These are phyloP conservation scores for Seriola quinqueradiata DNA, from an alignment of 2,113 vertebrate species.

Conservation along the genomic window DNA sequence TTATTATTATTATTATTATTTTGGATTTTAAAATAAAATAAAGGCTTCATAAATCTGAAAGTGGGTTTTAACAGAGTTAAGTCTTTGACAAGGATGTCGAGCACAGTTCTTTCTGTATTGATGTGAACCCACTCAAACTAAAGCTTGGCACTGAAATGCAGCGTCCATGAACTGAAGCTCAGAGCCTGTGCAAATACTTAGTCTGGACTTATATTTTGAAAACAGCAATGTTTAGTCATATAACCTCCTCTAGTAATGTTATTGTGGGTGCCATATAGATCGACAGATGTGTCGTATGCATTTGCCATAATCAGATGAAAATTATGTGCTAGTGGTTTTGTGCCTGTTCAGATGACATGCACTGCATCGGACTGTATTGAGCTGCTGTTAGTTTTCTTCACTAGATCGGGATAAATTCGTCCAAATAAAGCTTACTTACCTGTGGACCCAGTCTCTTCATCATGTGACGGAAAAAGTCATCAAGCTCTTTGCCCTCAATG, in stretches of 20 bases:
- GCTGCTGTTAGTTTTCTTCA: neutral
- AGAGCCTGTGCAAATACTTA: neutral
- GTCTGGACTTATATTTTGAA: neutral
- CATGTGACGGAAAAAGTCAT: slow-evolving; percentile 92
- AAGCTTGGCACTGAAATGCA: no score
- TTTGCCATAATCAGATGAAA: neutral
- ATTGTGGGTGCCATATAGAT: neutral
- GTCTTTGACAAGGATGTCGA: neutral
- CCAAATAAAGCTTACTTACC: slow-evolving; percentile 81
- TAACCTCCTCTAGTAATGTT: neutral
- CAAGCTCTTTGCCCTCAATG: slow-evolving; percentile 94
- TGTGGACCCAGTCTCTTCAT: slow-evolving; percentile 85
- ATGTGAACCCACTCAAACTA: no score
- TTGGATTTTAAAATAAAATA: no score
- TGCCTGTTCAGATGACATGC: neutral
- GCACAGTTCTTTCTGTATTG: no score
- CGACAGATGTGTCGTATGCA: neutral
- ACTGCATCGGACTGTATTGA: neutral
- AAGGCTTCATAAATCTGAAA: no score
- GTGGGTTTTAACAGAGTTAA: no score
- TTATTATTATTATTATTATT: no score
- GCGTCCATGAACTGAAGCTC: no score
- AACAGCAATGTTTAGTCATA: neutral
- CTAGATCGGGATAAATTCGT: neutral
- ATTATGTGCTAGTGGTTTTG: neutral